phyloP scores from a whole-genome alignment of 2,888 invertebrate species.

The Erynnis tages region DNA sequence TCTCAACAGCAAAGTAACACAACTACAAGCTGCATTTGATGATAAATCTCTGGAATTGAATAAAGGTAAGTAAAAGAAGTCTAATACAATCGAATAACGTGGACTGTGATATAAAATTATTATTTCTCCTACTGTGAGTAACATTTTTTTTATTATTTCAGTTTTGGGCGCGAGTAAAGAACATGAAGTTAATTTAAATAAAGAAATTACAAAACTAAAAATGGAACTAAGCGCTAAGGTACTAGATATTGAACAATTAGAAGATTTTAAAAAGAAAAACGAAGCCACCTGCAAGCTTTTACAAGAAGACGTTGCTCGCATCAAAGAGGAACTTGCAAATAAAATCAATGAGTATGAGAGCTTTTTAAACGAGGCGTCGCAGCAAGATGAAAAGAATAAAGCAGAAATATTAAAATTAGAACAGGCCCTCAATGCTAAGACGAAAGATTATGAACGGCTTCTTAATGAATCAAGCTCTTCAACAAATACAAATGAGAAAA shows the following conservation, averaged over 20 bases:
- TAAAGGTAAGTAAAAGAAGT: conserved; percentile 62
- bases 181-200: conserved; percentile 73
- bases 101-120: background rate
- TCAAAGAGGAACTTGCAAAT: conserved; percentile 61
- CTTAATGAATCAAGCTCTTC: conserved; percentile 63
- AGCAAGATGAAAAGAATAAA: conserved; percentile 67
- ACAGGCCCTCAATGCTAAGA: conserved; percentile 60
- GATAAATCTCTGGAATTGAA: conserved; percentile 76
- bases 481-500: conserved; percentile 61
- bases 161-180: conserved; percentile 71
- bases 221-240: conserved; percentile 80
- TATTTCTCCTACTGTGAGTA: background rate
- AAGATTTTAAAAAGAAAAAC: conserved; percentile 67
- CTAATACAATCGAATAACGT: no score
- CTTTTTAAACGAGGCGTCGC: conserved; percentile 64
- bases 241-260: conserved; percentile 76
- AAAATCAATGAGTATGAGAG: conserved; percentile 76
- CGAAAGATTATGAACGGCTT: conserved; percentile 65
- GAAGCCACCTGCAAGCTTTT: conserved; percentile 58
- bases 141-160: conserved; percentile 41
- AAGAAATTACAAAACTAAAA: conserved; percentile 77
- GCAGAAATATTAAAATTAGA: conserved; percentile 65
- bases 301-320: conserved; percentile 61
- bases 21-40: conserved; percentile 74
- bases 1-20: conserved; percentile 66